A percentile compares a stretch with the other conserved stretches of the same genome.
Evolutionary conservation across 23 tunicate genomes (phyloP).

Genomic region (Botrylloides violaceus): DNA sequence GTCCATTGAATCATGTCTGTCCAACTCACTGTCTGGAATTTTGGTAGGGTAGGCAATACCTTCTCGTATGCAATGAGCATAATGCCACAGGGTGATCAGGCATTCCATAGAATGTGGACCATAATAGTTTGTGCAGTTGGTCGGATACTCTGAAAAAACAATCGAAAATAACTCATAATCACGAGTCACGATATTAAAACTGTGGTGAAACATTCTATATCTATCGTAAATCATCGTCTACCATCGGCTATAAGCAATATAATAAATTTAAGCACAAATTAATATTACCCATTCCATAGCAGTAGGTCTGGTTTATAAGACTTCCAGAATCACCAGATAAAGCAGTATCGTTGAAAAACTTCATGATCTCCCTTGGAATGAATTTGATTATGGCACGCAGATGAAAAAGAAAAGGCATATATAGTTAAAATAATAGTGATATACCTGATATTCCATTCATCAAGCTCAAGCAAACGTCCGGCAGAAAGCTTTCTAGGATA

Average conservation of each 20-base stretch:
- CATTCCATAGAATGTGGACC: slow-evolving; percentile 25
- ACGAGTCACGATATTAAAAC: neutral
- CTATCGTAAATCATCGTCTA: no score
- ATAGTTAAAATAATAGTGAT: neutral
- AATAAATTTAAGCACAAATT: neutral
- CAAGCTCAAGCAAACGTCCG: neutral
- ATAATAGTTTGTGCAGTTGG: slow-evolving; percentile 10
- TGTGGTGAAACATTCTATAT: no score
- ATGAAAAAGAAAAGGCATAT: neutral
- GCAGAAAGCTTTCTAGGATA: slow-evolving; percentile 12
- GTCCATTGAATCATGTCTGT: neutral
- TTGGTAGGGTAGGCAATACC: slow-evolving; percentile 21
- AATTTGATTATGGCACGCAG: neutral
- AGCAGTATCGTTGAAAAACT: neutral
- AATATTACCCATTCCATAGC: slow-evolving; percentile 34
- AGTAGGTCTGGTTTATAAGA: neutral
- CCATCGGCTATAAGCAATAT: neutral
- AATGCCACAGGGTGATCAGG: slow-evolving; percentile 18
- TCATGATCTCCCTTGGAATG: slow-evolving; percentile 1
- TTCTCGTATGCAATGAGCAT: slow-evolving; percentile 10
- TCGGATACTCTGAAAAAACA: neutral
- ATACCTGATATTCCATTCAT: slow-evolving; percentile 8
- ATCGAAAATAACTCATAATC: neutral
- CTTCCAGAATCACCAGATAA: slow-evolving; percentile 16
- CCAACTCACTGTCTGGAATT: neutral